Evolutionary conservation across 2,113 vertebrate genomes (phyloP).

Genomic region (Thinocorus orbignyianus): DNA sequence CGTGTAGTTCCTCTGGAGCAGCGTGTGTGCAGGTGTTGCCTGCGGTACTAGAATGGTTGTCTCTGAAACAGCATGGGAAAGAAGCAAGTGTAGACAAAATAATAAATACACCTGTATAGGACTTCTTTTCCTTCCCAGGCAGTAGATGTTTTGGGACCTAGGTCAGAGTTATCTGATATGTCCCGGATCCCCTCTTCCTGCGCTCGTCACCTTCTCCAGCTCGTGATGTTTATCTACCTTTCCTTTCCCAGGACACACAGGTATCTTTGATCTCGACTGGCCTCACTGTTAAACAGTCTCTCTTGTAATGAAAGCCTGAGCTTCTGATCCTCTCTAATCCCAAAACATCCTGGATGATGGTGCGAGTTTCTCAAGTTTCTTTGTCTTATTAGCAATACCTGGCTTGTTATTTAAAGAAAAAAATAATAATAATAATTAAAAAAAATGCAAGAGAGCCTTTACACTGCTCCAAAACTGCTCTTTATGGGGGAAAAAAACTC

Average conservation of each 20-base stretch:
- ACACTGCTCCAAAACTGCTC: neutral
- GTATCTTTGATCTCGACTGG: constrained; percentile 39
- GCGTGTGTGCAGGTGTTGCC: neutral
- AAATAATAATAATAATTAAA: too few species aligned
- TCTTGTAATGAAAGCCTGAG: neutral
- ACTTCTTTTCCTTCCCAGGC: neutral
- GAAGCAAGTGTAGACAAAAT: constrained; percentile 34
- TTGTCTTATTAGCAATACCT: neutral
- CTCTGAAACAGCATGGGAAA: constrained; percentile 4
- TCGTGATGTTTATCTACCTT: constrained; percentile 29
- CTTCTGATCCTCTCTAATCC: constrained; percentile 46
- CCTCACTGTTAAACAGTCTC: neutral
- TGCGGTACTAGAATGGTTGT: neutral
- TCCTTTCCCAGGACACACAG: constrained; percentile 38
- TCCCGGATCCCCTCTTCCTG: neutral
- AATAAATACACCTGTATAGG: constrained; percentile 52
- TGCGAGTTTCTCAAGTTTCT: neutral
- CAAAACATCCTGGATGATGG: constrained; percentile 23
- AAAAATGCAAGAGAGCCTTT: neutral
- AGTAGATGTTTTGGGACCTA: constrained; percentile 6
- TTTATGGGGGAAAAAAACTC: neutral
- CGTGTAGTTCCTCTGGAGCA: neutral
- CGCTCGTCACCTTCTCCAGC: neutral
- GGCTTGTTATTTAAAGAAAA: neutral
- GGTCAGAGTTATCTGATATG: constrained; percentile 30